Conservation (phyloP, 2,888 invertebrate species). For the Stenotaenia linearis region DNA sequence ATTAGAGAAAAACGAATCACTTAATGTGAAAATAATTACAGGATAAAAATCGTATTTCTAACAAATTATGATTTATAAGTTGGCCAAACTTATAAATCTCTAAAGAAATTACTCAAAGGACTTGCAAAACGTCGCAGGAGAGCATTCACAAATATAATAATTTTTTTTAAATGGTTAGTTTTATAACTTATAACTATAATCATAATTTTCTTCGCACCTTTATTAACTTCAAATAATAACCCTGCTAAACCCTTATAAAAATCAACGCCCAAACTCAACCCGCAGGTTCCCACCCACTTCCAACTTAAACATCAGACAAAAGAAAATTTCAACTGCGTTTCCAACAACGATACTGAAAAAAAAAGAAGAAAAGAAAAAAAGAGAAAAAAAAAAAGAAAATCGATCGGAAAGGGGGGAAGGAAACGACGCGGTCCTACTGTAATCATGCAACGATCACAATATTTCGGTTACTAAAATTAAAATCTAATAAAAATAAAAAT, state of each 20-base stretch:
- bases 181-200: not conserved
- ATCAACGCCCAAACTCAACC: not conserved
- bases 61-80: not conserved
- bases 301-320: not conserved
- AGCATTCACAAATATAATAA: no score
- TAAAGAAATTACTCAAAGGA: not conserved
- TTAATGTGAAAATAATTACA: slow-evolving; percentile 11
- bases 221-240: not conserved
- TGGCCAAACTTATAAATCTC: not conserved
- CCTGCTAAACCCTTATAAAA: not conserved
- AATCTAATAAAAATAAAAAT: no score
- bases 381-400: no score
- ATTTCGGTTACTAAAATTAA: no score
- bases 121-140: not conserved
- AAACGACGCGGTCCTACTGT: no score
- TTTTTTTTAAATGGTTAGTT: no score
- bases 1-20: not conserved
- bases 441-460: no score
- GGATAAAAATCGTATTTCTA: not conserved
- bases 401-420: not conserved
- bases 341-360: not conserved
- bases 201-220: not conserved
- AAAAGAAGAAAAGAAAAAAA: no score
- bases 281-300: not conserved
- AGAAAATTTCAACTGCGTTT: not conserved